A percentile compares a stretch with the other conserved stretches of the same genome.
phyloP scores from a whole-genome alignment of 1,140 invertebrate genomes.

The Arctopsyche grandis region DNA sequence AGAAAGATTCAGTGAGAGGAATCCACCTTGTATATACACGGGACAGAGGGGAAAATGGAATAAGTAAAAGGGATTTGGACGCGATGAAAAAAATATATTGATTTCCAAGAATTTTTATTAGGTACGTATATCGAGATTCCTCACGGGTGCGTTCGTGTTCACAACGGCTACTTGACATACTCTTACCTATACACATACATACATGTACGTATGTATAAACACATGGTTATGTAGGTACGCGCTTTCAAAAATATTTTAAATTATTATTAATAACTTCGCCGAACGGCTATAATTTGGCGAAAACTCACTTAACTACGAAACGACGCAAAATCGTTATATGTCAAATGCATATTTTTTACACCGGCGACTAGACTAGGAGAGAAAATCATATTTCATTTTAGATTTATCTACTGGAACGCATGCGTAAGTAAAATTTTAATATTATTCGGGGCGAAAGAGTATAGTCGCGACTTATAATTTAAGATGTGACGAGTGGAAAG shows the following conservation, averaged over 20 bases:
- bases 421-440: slow-evolving; percentile 7
- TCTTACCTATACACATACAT: neutral
- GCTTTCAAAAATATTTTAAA: no score
- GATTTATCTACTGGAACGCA: slow-evolving; percentile 1
- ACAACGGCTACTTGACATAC: slow-evolving; percentile 28
- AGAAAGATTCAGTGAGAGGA: slow-evolving; percentile 43
- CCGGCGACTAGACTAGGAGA: no score
- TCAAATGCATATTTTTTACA: neutral
- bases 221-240: neutral
- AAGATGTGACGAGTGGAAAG: slow-evolving; percentile 3
- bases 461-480: neutral
- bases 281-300: neutral
- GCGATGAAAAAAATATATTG: slow-evolving; percentile 54
- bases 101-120: slow-evolving; percentile 55
- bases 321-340: neutral
- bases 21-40: slow-evolving; percentile 51
- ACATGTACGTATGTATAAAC: neutral
- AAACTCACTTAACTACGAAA: neutral
- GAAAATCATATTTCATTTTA: neutral
- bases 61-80: slow-evolving; percentile 52
- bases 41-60: slow-evolving; percentile 45
- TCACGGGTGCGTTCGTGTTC: slow-evolving; percentile 22
- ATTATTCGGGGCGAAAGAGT: neutral
- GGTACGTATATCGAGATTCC: slow-evolving; percentile 45
- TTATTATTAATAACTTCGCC: neutral